These are phyloP conservation scores for Mormyrus lacerda DNA, from an alignment of 2,113 vertebrate species.

Conservation along the genomic window DNA sequence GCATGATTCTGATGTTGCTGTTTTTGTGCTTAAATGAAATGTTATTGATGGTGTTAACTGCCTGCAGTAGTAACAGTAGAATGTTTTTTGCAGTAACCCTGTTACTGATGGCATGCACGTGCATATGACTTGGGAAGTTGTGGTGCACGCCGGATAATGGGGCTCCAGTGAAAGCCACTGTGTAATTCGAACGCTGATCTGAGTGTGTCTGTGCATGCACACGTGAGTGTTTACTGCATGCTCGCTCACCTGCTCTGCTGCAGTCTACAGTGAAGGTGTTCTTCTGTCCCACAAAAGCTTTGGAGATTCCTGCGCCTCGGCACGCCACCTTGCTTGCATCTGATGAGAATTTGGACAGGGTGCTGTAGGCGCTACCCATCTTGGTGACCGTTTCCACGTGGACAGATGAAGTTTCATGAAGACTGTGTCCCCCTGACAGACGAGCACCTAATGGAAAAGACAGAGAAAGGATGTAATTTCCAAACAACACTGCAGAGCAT, in stretches of 20 bases:
- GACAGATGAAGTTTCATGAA: conserved; percentile 89
- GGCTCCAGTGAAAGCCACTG: no score
- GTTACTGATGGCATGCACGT: no score
- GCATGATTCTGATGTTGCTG: not conserved
- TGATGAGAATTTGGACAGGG: conserved; percentile 71
- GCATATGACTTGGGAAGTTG: no score
- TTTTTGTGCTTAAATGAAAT: no score
- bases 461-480: not conserved
- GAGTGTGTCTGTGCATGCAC: not conserved
- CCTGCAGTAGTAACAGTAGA: no score
- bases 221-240: not conserved
- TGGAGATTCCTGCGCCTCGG: conserved; percentile 71
- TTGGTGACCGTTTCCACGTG: conserved; percentile 84
- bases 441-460: conserved; percentile 60
- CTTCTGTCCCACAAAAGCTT: conserved; percentile 81
- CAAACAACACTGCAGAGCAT: not conserved
- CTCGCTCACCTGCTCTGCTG: conserved; percentile 79
- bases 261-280: conserved; percentile 90
- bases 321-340: conserved; percentile 89
- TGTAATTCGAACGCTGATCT: no score
- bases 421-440: conserved; percentile 88
- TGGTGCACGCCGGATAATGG: no score
- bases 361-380: conserved; percentile 63
- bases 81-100: no score
- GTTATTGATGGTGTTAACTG: no score